Evolutionary conservation across 23 tunicate species (phyloP).

Genomic region (Trididemnum clinides): DNA sequence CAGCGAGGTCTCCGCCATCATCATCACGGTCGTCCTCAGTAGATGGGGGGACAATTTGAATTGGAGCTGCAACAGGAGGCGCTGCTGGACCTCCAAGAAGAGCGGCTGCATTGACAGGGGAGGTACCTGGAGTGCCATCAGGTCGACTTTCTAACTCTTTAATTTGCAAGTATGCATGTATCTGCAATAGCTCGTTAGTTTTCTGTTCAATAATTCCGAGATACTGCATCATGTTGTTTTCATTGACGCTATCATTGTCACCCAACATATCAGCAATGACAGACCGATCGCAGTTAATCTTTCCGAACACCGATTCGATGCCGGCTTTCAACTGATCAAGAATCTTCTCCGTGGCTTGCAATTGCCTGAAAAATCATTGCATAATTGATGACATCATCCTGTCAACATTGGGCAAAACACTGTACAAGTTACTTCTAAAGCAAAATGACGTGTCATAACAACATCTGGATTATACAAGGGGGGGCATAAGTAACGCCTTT

Average conservation of each 20-base stretch:
- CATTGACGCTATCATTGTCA: conserved; percentile 78
- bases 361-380: conserved; percentile 69
- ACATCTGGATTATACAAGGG: too few relatives aligned
- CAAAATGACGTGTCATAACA: too few relatives aligned
- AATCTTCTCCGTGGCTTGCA: conserved; percentile 82
- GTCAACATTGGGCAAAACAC: too few relatives aligned
- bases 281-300: conserved; percentile 84
- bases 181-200: conserved; percentile 88
- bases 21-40: conserved; percentile 82
- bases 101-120: conserved; percentile 64
- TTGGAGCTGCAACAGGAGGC: conserved; percentile 59
- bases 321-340: conserved; percentile 85
- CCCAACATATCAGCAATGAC: conserved; percentile 73
- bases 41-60: conserved; percentile 82
- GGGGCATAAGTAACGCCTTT: too few relatives aligned
- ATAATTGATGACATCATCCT: too few relatives aligned
- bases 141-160: conserved; percentile 73
- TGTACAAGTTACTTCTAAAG: too few relatives aligned
- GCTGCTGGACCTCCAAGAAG: conserved; percentile 82
- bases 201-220: conserved; percentile 92
- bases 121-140: conserved; percentile 68
- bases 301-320: conserved; percentile 89
- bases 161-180: conserved; percentile 89
- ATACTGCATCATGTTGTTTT: conserved; percentile 97
- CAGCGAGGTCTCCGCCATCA: conserved; percentile 74